Base-by-base conservation (phyloP, 2,888 invertebrate genomes). In the Cepaea hortensis region DNA sequence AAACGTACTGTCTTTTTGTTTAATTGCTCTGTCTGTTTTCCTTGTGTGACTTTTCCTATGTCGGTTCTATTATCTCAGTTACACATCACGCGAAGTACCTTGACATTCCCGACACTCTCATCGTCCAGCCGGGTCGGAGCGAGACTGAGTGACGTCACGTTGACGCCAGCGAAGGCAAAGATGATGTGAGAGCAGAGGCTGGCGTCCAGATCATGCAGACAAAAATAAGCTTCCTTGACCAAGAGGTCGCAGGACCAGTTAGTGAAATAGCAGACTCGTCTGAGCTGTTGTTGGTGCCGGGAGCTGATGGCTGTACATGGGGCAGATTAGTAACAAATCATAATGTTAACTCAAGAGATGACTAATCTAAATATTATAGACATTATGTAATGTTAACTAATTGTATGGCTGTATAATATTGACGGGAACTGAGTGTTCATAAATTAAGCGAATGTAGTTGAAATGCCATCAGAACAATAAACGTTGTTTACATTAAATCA, bases 91-190 rank as follows among this genome's bases (percentile, higher is more conserved):
- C 11, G 11, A 55, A 55, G 55, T 46, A 83, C 84, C 84, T 81
- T 77, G 2, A 79, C 70, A 48, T 77, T 77, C 35, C 82, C 84
- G 11, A 7, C 46, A 46, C 23, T 84, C 62, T 84, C 87, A 72
- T 89, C 89, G 35, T 89, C 88, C 0, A 85, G 55, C 23, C 88
- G 48, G 2, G 89, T 83, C 3, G 89, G 88, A 0, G 80, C 35
- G 0, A 92, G 89, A 76, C 97, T 97, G 86, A 98, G 95, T 93
- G 97, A 97, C 88, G 98, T 97, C 93, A 98, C 98, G 95, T 99
- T 98, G 95, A 99, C 95, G 98, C 98, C 98, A 0, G 98, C 99
- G 95, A 99, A 99, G 23, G 99, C 97, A 95, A 98, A 99, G 92
- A 99, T 97, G 91, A 99, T 95, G 95, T 99, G 99, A 0, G 99